Base-by-base conservation (phyloP, 2,113 vertebrate genomes). In the Paralichthys olivaceus region DNA sequence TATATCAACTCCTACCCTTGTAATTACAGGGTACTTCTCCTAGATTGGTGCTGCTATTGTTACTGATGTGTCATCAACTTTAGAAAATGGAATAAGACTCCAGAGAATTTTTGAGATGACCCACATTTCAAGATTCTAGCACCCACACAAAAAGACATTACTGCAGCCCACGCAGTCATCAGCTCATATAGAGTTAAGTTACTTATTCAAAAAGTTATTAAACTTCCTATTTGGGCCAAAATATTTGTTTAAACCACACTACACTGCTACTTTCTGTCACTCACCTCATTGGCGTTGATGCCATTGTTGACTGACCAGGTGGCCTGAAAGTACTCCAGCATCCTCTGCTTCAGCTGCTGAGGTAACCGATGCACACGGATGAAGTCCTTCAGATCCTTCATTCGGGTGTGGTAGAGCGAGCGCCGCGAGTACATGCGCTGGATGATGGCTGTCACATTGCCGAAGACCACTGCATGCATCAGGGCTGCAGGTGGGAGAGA, bases 361-460 rank as follows among this genome's bases (percentile, higher is more conserved):
- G 98, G 97, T 23, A 99, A 95, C 61, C 95, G 95, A 49, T 99
- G 97, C 79, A 98, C 96, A 0, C 97, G 94, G 84, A 97, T 98
- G 85, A 99, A 99, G 87, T 99, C 98, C 81, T 99, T 98, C 57
- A 99, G 95, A 87, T 99, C 98, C 90, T 97, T 98, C 96, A 98
- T 96, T 72, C 96, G 96, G 5, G 96, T 97, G 93, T 99, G 98
- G 91, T 99, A 99, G 83, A 98, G 96, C 0, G 97, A 99, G 37
- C 97, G 97, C 1, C 98, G 96, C 0, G 96, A 97, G 86, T 99
- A 98, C 98, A 99, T 98, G 87, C 97, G 97, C 94, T 99, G 98
- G 92, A 99, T 99, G 90, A 99, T 98, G 92, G 98, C 98, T 0
- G 97, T 99, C 75, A 98, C 97, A 0, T 99, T 99, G 28, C 98